These are phyloP conservation scores for Pluvialis apricaria DNA, from an alignment of 2,113 vertebrate species.

Conservation along the genomic window DNA sequence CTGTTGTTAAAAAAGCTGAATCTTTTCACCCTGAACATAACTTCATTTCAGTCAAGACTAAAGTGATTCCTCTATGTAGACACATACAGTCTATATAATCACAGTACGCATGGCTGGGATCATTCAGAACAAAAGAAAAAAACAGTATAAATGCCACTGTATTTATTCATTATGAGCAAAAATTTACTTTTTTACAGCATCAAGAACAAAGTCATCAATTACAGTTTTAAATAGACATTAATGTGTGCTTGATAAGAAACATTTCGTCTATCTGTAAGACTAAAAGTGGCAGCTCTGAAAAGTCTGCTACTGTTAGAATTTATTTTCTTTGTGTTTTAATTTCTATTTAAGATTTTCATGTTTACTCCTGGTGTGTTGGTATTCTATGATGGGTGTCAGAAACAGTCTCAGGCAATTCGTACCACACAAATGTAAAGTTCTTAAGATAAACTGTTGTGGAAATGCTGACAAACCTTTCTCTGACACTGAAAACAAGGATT, in stretches of 20 bases:
- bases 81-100: neutral
- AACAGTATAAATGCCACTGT: neutral
- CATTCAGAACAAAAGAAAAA: neutral
- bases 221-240: neutral
- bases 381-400: neutral
- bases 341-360: neutral
- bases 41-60: neutral
- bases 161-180: neutral
- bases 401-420: neutral
- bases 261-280: neutral
- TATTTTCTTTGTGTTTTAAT: neutral
- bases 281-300: neutral
- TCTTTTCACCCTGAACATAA: neutral
- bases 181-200: neutral
- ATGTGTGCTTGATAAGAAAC: neutral
- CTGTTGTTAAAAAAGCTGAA: neutral
- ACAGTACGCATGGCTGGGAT: neutral
- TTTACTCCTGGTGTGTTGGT: neutral
- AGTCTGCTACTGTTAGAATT: neutral
- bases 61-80: neutral
- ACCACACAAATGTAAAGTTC: neutral
- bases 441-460: neutral
- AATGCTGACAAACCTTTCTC: neutral
- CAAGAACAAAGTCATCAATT: neutral
- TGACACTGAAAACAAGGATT: neutral